Conservation (phyloP, 2,888 invertebrate species). For the Xanthia icteritia region DNA sequence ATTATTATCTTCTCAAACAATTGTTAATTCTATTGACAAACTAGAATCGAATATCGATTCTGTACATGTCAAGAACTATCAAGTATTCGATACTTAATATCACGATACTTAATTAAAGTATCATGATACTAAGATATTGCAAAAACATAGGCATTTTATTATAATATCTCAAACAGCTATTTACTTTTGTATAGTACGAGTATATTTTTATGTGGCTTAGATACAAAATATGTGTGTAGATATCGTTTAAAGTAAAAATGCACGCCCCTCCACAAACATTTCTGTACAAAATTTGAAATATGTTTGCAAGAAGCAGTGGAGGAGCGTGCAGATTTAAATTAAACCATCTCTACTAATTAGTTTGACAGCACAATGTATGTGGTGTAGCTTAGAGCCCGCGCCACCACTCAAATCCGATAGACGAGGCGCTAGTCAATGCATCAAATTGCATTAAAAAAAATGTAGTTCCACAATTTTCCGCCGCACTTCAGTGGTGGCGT, state of each 20-base stretch:
- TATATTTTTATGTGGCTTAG: constrained; percentile 17
- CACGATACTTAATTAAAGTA: not conserved
- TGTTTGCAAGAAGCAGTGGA: not conserved
- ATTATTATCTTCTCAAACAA: not conserved
- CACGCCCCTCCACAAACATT: not conserved
- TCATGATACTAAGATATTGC: not conserved
- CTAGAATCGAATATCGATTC: not conserved
- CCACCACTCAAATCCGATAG: too few species aligned
- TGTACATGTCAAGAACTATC: constrained; percentile 1
- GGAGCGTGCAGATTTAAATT: not conserved
- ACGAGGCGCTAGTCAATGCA: too few species aligned
- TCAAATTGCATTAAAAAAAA: too few species aligned
- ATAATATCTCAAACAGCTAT: not conserved
- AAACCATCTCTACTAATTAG: constrained; percentile 9
- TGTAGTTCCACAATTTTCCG: too few species aligned
- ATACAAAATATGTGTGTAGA: constrained; percentile 19
- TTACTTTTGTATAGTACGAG: not conserved
- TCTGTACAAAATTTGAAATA: not conserved
- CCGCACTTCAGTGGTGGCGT: too few species aligned
- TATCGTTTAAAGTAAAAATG: not conserved
- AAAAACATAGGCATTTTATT: constrained; percentile 5
- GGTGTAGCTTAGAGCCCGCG: constrained; percentile 1
- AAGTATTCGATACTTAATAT: not conserved
- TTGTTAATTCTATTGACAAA: not conserved
- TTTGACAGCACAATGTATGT: constrained; percentile 43